phyloP scores from a whole-genome alignment of 2,113 vertebrate species.

The Lophius piscatorius region DNA sequence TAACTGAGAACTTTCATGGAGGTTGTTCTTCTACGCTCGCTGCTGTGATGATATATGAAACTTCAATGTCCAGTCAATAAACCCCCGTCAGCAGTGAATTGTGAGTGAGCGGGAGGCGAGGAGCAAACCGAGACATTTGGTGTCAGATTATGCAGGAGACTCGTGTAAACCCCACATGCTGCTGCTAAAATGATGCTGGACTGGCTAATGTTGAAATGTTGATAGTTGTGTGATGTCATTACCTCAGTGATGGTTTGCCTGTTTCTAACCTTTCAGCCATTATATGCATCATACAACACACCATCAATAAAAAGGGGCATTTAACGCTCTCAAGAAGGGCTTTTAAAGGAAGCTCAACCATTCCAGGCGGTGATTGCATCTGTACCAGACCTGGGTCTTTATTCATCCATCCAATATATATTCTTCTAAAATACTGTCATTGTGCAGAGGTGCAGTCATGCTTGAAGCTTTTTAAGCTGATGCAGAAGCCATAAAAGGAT shows the following conservation, averaged over 20 bases:
- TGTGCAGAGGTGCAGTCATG: conserved; percentile 35
- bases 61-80: conserved; percentile 5
- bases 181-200: conserved; percentile 51
- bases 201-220: conserved; percentile 54
- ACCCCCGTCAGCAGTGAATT: conserved; percentile 10
- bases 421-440: conserved; percentile 29
- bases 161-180: conserved; percentile 57
- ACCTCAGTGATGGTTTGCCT: conserved; percentile 28
- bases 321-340: neutral
- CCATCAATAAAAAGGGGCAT: conserved; percentile 3
- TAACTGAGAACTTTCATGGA: too few relatives aligned
- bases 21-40: neutral
- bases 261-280: neutral
- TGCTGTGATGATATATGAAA: conserved; percentile 16
- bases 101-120: conserved; percentile 15
- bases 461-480: conserved; percentile 43
- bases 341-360: conserved; percentile 26
- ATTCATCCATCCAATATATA: conserved; percentile 13
- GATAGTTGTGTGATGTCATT: conserved; percentile 45
- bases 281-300: conserved; percentile 15
- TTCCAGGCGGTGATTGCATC: conserved; percentile 29
- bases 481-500: conserved; percentile 27
- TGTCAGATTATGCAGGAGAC: conserved; percentile 46
- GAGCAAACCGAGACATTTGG: conserved; percentile 43
- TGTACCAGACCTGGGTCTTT: conserved; percentile 22